Base-by-base conservation (phyloP, 2,888 invertebrate genomes). In the Parnassius glacialis region DNA sequence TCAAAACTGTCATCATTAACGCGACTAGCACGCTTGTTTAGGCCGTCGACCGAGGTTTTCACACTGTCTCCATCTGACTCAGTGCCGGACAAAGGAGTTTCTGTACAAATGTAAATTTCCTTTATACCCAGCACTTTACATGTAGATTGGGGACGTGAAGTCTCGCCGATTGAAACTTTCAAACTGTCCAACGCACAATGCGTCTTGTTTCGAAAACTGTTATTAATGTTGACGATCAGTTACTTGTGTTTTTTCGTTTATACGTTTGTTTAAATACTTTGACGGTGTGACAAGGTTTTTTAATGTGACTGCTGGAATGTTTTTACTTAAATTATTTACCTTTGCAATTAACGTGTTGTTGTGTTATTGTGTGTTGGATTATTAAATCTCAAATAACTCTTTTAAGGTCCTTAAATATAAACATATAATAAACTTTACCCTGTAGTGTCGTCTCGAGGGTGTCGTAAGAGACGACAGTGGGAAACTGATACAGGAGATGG, bases 81-180 rank as follows among this genome's bases (percentile, higher is more conserved):
- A 85, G 76, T 68, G 70, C 66, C 63, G 69, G 68, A 88, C 87
- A 87, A 90, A 84, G 79, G 73, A 63, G 70, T 74, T 78, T 82
- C 82, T 83, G 83, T 87, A 80, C 81, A 83, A 75, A 90, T 90
- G 90, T 85, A 86, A 90, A 90, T 89, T 77, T 74, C 79, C 78
- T 80, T 85, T 85, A 85, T 84, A 80, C 70, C 70, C 71, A 69
- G 11, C 72, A 82, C 81, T 87, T 86, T 76, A 86, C 84, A 87
- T 87, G 86, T 84, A 83, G 85, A 87, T 86, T 85, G 84, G 79
- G 70, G 70, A 81, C 80, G 77, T 74, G 73, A 70, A 74, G 74
- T 67, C 71, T 67, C 69, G 70, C 68, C 74, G 78, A 82, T 81
- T 77, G 79, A 75, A 75, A 79, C 78, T 80, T 81, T 81, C 76